Evolutionary conservation across 2,113 vertebrate species (phyloP).

Genomic region (Leptodactylus fuscus): DNA sequence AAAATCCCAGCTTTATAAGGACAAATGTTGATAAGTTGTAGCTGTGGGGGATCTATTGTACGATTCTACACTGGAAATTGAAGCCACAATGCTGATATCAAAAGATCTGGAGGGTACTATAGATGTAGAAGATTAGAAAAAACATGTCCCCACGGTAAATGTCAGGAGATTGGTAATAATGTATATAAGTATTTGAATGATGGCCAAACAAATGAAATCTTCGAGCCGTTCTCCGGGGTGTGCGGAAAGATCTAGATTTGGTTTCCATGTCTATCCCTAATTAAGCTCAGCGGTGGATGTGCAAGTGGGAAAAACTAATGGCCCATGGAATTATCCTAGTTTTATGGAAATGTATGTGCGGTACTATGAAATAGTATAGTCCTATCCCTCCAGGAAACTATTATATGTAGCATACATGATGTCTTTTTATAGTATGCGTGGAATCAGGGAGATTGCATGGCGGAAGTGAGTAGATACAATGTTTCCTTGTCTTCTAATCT

Average conservation of each 20-base stretch:
- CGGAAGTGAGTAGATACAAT: not conserved
- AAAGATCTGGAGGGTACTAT: slow-evolving; percentile 12
- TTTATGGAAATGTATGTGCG: slow-evolving; percentile 31
- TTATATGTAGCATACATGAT: too few relatives aligned
- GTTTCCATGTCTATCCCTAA: slow-evolving; percentile 33
- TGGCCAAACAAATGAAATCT: slow-evolving; percentile 1
- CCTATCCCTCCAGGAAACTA: not conserved
- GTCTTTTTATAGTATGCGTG: not conserved
- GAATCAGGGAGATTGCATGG: not conserved
- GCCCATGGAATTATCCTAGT: not conserved
- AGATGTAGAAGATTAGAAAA: slow-evolving; percentile 21
- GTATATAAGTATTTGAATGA: slow-evolving; percentile 30
- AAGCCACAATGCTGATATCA: not conserved
- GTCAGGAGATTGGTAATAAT: not conserved
- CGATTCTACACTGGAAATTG: not conserved
- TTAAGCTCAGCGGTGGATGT: slow-evolving; percentile 47
- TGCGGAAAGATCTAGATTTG: not conserved
- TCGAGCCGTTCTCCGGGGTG: slow-evolving; percentile 17
- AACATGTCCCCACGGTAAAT: not conserved
- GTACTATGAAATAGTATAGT: not conserved
- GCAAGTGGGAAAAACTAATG: slow-evolving; percentile 19
- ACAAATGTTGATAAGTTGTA: not conserved
- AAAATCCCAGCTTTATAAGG: slow-evolving; percentile 29
- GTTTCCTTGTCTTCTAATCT: too few relatives aligned
- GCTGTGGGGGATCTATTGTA: not conserved